A percentile compares a stretch with the other conserved stretches of the same genome.
Evolutionary conservation across 2,113 vertebrate species (phyloP).

Genomic region (Plecturocebus donacophilus): DNA sequence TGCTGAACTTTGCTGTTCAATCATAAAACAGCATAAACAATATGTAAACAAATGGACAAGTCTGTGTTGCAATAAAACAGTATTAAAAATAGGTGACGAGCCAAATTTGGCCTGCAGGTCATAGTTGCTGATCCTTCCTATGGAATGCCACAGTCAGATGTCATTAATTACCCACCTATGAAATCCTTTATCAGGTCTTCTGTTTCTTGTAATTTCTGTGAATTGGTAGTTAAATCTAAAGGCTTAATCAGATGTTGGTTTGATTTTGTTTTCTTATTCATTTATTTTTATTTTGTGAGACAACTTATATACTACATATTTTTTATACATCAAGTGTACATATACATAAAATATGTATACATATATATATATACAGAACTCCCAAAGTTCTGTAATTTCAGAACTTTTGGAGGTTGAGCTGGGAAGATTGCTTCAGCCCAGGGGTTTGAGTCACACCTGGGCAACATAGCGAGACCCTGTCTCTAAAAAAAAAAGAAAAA

Average conservation of each 20-base stretch:
- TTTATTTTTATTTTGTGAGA: not conserved
- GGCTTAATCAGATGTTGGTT: not conserved
- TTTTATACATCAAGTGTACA: not conserved
- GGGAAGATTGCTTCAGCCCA: too few relatives aligned
- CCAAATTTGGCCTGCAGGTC: not conserved
- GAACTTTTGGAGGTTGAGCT: too few relatives aligned
- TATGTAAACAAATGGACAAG: not conserved
- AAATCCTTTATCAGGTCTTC: not conserved
- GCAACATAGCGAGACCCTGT: too few relatives aligned
- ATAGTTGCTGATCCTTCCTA: not conserved
- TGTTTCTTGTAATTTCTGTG: not conserved
- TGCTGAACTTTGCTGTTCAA: not conserved
- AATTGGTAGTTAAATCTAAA: not conserved
- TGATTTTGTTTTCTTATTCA: not conserved
- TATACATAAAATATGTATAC: not conserved
- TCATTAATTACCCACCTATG: not conserved
- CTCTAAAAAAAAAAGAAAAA: too few relatives aligned
- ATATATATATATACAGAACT: not conserved
- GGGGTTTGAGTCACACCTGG: too few relatives aligned
- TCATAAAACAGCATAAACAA: not conserved
- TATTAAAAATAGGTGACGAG: not conserved
- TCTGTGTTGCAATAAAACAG: not conserved
- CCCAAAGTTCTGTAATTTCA: too few relatives aligned
- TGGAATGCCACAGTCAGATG: not conserved
- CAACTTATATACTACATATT: not conserved